Evolutionary conservation across 1,140 invertebrate species (phyloP), one percentile per base, ranked within the genome.

Genomic region (Drosophila ananassae): DNA sequence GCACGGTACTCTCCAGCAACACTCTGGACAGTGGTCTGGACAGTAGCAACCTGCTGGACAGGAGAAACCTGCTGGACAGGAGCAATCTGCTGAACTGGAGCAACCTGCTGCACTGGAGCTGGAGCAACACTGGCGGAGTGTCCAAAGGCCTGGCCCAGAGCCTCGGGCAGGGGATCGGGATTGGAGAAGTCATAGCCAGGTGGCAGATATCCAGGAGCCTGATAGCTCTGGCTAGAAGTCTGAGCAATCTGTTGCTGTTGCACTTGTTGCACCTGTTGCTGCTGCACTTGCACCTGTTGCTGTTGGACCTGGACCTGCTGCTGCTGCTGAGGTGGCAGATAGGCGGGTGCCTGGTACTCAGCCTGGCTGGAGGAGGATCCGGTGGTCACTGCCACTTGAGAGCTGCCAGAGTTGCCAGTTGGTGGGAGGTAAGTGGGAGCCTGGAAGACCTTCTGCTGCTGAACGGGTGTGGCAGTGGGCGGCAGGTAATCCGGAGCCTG

Each of bases 401-500:
- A 30, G 52, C 10, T 57, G 37, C 39, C 58, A 41, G 47, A 25
- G 25, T n/a, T 50, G 51, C 30, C 57, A 12, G 22, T 22, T 8
- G 73, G 63, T 3, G 62, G 74, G 39, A 79, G 30, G 12, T 74
- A 74, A 21, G 47, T 54, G 2, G 72, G 72, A 30, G 44, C 72
- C 4, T 61, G 47, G 48, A 74, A 74, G 2, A 51, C 69, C 39
- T 69, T 52, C 12, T 73, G 54, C 12, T 25, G 64, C 13, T 74
- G 60, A 12, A 32, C 55, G n/a, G 50, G 41, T 9, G 48, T 61
- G 22, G 39, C 32, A 2, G 64, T 66, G 25, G 81, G 82, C 30
- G 83, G 82, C 47, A 82, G 55, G 50, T 82, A 89, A 12, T 71
- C 76, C 17, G 83, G 72, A 34, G 67, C 71, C 62, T 83, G 63